A percentile compares a stretch with the other conserved stretches of the same genome.
Conservation (phyloP, 2,113 vertebrate genomes). For the Callocephalon fimbriatum region DNA sequence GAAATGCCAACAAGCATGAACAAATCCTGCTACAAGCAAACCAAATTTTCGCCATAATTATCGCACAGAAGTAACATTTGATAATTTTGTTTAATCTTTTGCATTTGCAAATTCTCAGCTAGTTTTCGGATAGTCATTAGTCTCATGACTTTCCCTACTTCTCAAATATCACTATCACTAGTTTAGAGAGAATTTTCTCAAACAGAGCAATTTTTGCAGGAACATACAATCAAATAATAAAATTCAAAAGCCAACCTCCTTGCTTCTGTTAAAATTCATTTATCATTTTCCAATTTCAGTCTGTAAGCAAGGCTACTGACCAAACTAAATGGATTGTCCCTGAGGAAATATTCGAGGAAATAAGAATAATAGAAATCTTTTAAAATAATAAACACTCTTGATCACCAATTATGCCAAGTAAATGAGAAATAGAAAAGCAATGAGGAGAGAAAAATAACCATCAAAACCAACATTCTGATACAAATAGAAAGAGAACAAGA, state of each 20-base stretch:
- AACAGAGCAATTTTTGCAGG: background rate
- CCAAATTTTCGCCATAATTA: background rate
- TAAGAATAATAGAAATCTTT: background rate
- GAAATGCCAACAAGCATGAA: background rate
- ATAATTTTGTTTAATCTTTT: background rate
- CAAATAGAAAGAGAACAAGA: background rate
- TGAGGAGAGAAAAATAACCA: background rate
- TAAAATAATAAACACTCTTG: background rate
- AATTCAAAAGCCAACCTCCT: background rate
- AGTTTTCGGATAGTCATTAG: background rate
- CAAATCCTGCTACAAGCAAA: background rate
- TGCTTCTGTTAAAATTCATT: background rate
- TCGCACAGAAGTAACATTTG: background rate
- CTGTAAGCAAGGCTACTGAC: background rate
- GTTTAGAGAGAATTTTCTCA: background rate
- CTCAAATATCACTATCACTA: background rate
- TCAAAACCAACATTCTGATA: background rate
- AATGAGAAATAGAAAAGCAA: background rate
- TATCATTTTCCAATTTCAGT: slow-evolving; percentile 5
- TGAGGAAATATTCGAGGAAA: background rate
- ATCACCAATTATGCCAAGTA: background rate
- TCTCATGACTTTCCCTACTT: background rate
- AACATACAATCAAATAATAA: background rate
- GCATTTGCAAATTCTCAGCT: background rate
- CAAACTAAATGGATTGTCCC: background rate